phyloP scores from a whole-genome alignment of 2,113 vertebrate species.

The Xiphophorus couchianus region DNA sequence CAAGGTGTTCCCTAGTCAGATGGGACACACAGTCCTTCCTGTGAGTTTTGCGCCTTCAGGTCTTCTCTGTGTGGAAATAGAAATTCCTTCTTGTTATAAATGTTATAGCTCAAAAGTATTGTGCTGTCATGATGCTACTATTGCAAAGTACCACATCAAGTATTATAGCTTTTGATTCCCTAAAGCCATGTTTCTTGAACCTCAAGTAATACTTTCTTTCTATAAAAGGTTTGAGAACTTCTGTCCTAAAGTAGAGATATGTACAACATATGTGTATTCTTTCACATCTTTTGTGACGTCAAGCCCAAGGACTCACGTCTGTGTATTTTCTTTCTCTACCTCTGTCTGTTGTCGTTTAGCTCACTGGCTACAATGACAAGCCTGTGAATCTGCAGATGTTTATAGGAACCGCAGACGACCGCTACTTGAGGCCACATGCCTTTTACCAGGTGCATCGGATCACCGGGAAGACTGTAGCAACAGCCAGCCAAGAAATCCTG shows the following conservation, averaged over 20 bases:
- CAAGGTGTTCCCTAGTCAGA: no score
- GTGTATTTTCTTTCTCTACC: constrained; percentile 43
- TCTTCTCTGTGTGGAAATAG: not conserved
- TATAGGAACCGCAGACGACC: constrained; percentile 97
- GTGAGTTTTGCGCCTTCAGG: not conserved
- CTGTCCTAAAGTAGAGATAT: no score
- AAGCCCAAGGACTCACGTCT: constrained; percentile 46
- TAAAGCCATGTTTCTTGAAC: no score
- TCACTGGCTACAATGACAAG: constrained; percentile 95
- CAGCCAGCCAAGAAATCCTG: constrained; percentile 95
- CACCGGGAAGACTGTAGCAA: constrained; percentile 98
- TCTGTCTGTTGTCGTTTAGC: constrained; percentile 80
- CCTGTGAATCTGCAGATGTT: constrained; percentile 98
- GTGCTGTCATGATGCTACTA: not conserved
- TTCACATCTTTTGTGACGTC: constrained; percentile 51
- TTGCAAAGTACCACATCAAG: not conserved
- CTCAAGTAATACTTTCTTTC: no score
- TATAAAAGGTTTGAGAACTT: no score
- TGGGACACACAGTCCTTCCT: no score
- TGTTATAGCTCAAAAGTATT: not conserved
- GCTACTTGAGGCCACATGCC: constrained; percentile 94
- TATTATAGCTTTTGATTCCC: not conserved
- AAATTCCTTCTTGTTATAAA: not conserved
- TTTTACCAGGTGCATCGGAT: constrained; percentile 99
- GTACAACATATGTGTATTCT: constrained; percentile 41